Evolutionary conservation across 2,113 vertebrate species (phyloP), one percentile per base, ranked within the genome.

Genomic region (Parus major): DNA sequence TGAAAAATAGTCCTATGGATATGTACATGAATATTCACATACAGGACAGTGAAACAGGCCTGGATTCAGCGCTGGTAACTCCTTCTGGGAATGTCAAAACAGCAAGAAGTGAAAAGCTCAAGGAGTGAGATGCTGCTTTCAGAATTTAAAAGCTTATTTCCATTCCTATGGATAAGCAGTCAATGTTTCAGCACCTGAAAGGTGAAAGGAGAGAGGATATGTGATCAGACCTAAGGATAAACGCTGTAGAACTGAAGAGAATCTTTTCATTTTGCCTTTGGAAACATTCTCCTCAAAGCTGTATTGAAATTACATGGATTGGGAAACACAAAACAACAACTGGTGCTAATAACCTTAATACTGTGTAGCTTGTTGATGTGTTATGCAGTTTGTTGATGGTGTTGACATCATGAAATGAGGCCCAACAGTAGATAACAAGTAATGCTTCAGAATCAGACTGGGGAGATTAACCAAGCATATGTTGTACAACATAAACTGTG

Each of bases 301-400:
- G 10, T 24, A 41, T 36, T 93, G 73, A 86, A 92, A 79, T 93
- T 68, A 50, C 78, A 75, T 4, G 33, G 56, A 27, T 55, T 91
- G 60, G 70, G 57, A 96, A 82, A 36, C 79, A 47, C n/a, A 39
- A 50, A 77, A 42, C 57, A 90, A 71, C 91, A 95, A 93, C 86
- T 94, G 93, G 49, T 91, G 84, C 85, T 91, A 94, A 91, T 97
- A 96, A 93, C 35, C 96, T 96, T 90, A 96, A 91, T 95, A 83
- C 49, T 83, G 2, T 31, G 72, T 8, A 78, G 41, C 86, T 79
- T 65, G 36, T 79, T 86, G 83, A 64, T 6, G 70, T 85, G 82
- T 94, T 92, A 93, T n/a, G 71, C 65, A 76, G 88, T 52, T 79
- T 80, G 49, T 33, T 72, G 73, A 93, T 82, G 88, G 96, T 86